phyloP scores from a whole-genome alignment of 2,888 invertebrate genomes.

The Drosophila flavopinicola region DNA sequence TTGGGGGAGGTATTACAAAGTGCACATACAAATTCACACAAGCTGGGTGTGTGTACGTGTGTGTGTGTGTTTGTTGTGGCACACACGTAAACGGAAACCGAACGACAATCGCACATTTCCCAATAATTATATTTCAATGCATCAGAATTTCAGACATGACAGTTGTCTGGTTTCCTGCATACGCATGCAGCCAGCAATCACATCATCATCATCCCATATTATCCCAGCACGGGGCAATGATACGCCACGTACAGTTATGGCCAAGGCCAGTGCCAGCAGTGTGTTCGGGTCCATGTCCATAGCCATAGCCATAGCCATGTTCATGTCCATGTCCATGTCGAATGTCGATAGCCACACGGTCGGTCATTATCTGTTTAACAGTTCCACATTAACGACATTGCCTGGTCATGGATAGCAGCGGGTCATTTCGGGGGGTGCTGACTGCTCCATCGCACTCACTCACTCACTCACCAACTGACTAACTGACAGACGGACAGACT shows the following conservation, averaged over 20 bases:
- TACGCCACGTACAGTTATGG: slow-evolving; percentile 23
- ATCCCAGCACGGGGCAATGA: slow-evolving; percentile 41
- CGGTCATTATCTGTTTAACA: slow-evolving; percentile 82
- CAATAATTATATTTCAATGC: slow-evolving; percentile 83
- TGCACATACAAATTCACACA: slow-evolving; percentile 8
- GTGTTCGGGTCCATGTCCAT: slow-evolving; percentile 9
- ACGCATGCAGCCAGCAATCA: slow-evolving; percentile 44
- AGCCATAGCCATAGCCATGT: slow-evolving; percentile 15
- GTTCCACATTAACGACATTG: slow-evolving; percentile 74
- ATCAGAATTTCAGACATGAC: slow-evolving; percentile 73
- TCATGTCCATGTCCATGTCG: slow-evolving; percentile 20
- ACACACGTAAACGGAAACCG: slow-evolving; percentile 73
- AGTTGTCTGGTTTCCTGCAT: slow-evolving; percentile 79
- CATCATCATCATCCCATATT: slow-evolving; percentile 46
- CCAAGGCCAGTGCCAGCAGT: slow-evolving; percentile 11
- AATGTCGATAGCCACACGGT: slow-evolving; percentile 7
- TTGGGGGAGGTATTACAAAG: slow-evolving; percentile 3
- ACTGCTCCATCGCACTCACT: slow-evolving; percentile 3
- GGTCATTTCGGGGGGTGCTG: slow-evolving; percentile 21
- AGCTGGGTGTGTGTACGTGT: slow-evolving; percentile 10
- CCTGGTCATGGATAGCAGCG: slow-evolving; percentile 64
- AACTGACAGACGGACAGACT: slow-evolving; percentile 14
- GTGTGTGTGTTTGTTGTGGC: slow-evolving; percentile 8
- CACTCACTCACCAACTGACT: slow-evolving; percentile 2
- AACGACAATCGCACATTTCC: slow-evolving; percentile 81